phyloP scores from a whole-genome alignment of 1,140 invertebrate species.

The Leguminivora glycinivorella region DNA sequence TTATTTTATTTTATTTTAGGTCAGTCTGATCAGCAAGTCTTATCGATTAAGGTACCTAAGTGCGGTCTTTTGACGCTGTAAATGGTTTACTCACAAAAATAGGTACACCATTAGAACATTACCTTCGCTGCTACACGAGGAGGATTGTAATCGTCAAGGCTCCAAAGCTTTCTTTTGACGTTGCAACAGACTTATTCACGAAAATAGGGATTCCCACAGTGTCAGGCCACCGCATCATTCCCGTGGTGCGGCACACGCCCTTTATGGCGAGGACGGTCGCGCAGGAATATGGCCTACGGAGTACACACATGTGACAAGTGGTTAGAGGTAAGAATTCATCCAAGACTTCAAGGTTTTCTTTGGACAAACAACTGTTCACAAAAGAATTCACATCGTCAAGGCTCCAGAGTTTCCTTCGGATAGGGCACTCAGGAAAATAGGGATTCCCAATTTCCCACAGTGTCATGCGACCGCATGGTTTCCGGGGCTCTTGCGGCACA shows the following conservation, averaged over 20 bases:
- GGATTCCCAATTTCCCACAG: constrained; percentile 10
- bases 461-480: constrained; percentile 5
- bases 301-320: constrained; percentile 44
- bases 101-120: too few species aligned
- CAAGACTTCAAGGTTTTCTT: too few species aligned
- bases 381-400: too few species aligned
- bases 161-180: neutral
- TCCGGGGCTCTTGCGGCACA: constrained; percentile 47
- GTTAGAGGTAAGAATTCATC: neutral
- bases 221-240: constrained; percentile 3
- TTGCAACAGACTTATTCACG: too few species aligned
- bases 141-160: too few species aligned
- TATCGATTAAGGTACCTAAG: too few species aligned
- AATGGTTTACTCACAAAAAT: too few species aligned
- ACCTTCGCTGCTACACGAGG: too few species aligned
- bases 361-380: too few species aligned
- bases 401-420: neutral
- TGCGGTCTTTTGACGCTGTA: too few species aligned
- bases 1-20: too few species aligned
- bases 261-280: constrained; percentile 71
- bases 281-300: constrained; percentile 57
- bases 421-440: neutral
- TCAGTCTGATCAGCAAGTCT: too few species aligned
- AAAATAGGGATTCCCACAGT: constrained; percentile 6
- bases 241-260: constrained; percentile 50